Base-by-base conservation (phyloP, 1,140 invertebrate species). In the Whitmania pigra region DNA sequence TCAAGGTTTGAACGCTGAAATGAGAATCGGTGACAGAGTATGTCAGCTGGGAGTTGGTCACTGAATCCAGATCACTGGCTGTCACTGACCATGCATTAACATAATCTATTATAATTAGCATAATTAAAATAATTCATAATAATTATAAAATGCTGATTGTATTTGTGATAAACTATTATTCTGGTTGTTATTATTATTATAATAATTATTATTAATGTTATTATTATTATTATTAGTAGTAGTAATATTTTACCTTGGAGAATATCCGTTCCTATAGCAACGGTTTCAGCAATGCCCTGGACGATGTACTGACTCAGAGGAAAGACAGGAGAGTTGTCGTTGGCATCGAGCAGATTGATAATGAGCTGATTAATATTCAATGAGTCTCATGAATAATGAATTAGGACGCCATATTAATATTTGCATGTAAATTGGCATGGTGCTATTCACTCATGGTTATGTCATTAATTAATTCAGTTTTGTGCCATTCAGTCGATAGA, bases 11-110 rank as follows among this genome's bases (percentile, higher is more conserved):
- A 4, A 96, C 92, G 72, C 88, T 91, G 78, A 95, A 95, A 80
- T 94, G 91, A 80, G 93, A 90, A 79, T 94, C 91, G 73, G 89
- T 90, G 1, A 95, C 90, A 31, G 90, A 83, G 83, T 95, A 95
- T 78, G 92, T 90, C 70, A 95, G 93, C 82, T 94, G 92, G 6
- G 92, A 92, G 82, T 96, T 96, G 7, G 88, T 87, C 13, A 92
- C 93, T 0, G 90, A 92, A 81, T 96, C 93, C 0, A 89, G 86
- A 79, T 96, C 93, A 82, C 90, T 93, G 0, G 92, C 92, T 80
- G 92, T 93, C 4, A 96, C 93, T 78, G 77, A 60, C 18, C 7
- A 1, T 15, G 20, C 29, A 20, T 22, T 63, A 63, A 13, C 29
- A 63, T 22, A 63, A 63, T 13, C 22, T 1, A 31, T 31, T 25